Base-by-base conservation (phyloP, 2,888 invertebrate species). In the Eucera pruinosa region DNA sequence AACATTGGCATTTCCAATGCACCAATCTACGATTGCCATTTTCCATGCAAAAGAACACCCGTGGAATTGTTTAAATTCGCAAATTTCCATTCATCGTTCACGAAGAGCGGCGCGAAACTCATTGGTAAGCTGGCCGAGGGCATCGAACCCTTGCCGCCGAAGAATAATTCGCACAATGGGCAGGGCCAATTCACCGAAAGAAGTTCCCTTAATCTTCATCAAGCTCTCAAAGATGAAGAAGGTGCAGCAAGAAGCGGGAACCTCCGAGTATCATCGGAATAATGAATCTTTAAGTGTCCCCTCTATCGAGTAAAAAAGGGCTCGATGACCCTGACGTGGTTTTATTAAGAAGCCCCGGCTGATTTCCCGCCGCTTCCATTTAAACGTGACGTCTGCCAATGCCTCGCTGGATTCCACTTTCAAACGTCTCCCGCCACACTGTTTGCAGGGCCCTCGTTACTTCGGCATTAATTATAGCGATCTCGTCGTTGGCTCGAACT, bases 401-500 rank as follows among this genome's bases (percentile, higher is more conserved):
- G 64, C 64, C 25, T 36, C 18, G 41, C 7, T 7, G 57, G 43
- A 43, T 45, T 43, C 47, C 66, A 54, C 60, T 50, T 55, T 52
- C 23, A 27, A 47, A 75, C 43, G 48, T 20, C 23, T 57, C 18
- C 41, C 47, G 45, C 66, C 54, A 36, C n/a, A 58, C 60, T 68
- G 58, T 75, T 78, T 75, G 57, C 69, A 47, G 41, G 66, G 30
- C 33, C 66, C 66, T 66, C 66, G 57, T 66, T 67, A 67, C 64
- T 57, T 48, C 47, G 61, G 80, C 78, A 84, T 84, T 87, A 86
- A 86, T 86, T 82, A 86, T 79, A 68, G 78, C 78, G 74, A 81
- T 67, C 81, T 81, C 60, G 48, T 72, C 47, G n/a, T n/a, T n/a
- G 41, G 66, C 27, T 61, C 61, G 25, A 55, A 45, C 27, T 27